Evolutionary conservation across 2,113 vertebrate genomes (phyloP), one percentile per base, ranked within the genome.

Genomic region (Athene noctua): DNA sequence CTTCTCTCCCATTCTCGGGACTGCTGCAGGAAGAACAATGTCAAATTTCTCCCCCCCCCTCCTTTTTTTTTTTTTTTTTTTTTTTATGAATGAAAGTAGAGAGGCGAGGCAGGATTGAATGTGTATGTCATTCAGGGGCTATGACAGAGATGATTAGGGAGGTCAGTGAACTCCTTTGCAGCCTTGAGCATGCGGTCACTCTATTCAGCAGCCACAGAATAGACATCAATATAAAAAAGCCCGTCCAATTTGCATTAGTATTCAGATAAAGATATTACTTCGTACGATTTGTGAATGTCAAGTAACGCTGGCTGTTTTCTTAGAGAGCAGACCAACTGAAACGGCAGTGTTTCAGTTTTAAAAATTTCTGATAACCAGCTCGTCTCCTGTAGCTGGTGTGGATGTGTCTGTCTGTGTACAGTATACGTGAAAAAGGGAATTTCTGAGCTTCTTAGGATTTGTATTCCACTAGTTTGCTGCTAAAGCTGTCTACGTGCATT

Each of bases 231-330:
- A 97, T 97, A 94, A 96, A 96, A 96, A 96, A 95, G 95, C 91
- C 92, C 92, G 78, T 91, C 94, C 95, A 92, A 97, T 97, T 97
- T 97, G 97, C 97, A 97, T 98, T 96, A 95, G 96, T 97, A 97
- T 97, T 97, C 96, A 96, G 94, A 97, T 98, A 97, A 97, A 97
- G 97, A 97, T 97, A 98, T 98, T 97, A 97, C 95, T 96, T 70
- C 10, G 81, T 91, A 97, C 96, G 94, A 96, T 96, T 89, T 74
- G 95, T 96, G 97, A 95, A 97, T 97, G 97, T 97, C 97, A 97
- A 98, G 91, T 97, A 97, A 96, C 0, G 32, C 92, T 91, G 87
- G 71, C 82, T 92, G 84, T 65, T 87, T 94, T 85, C 95, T 95
- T 90, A 55, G 82, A 82, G 75, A 94, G 89, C 81, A 81, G 92